Percentiles rank a stretch among this genome's conserved stretches.
Evolutionary conservation across 35 echinoderm and acorn worm genomes (phyloP).

Genomic region (Eucidaris tribuloides): DNA sequence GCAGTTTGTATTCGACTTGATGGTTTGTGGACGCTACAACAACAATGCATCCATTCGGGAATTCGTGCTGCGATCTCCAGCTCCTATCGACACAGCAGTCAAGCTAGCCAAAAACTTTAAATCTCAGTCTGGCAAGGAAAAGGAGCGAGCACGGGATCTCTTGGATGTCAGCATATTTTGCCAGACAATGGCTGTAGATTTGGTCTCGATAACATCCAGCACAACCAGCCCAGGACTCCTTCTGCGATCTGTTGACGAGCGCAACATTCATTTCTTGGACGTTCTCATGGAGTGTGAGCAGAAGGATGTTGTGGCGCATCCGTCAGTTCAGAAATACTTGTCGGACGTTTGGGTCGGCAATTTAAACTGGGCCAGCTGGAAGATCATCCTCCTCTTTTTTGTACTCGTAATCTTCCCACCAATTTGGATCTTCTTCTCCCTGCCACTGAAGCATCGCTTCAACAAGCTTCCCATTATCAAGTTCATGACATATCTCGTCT

Average conservation of each 20-base stretch:
- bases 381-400: conserved; percentile 88
- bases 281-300: conserved; percentile 94
- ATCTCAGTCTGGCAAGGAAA: conserved; percentile 68
- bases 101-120: conserved; percentile 81
- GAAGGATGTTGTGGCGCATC: conserved; percentile 96
- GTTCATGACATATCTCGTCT: conserved; percentile 95
- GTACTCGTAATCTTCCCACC: conserved; percentile 77
- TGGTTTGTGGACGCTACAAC: conserved; percentile 90
- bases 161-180: conserved; percentile 80
- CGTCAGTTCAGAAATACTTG: conserved; percentile 90
- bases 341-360: conserved; percentile 93
- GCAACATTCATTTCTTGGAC: conserved; percentile 80
- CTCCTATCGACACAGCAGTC: conserved; percentile 88
- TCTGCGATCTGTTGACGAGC: conserved; percentile 66
- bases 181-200: conserved; percentile 88
- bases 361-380: conserved; percentile 87
- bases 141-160: conserved; percentile 90
- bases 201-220: conserved; percentile 71
- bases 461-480: conserved; percentile 98
- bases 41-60: conserved; percentile 82
- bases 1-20: conserved; percentile 98
- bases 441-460: conserved; percentile 75
- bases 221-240: conserved; percentile 68
- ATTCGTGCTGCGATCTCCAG: conserved; percentile 85
- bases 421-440: conserved; percentile 80